These are phyloP conservation scores for Lacerta viridis DNA, from an alignment of 2,797 vertebrate species.

Conservation along the genomic window DNA sequence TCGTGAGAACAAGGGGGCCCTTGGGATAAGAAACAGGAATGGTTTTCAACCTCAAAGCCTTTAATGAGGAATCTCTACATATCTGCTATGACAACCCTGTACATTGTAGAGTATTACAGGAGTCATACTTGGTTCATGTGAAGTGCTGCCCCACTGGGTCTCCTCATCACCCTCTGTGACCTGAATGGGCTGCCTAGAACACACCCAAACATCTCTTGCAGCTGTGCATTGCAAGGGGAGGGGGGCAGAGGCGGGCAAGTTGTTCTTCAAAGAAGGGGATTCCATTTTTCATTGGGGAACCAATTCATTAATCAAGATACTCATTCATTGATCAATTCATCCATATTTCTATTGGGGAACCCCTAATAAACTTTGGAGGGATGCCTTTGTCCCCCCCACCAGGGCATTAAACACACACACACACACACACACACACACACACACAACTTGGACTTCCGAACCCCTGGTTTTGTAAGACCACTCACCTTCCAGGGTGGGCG, in stretches of 20 bases:
- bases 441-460: slow-evolving; percentile 30
- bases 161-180: not conserved
- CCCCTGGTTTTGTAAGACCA: slow-evolving; percentile 21
- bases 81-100: not conserved
- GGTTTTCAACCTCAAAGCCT: not conserved
- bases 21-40: slow-evolving; percentile 61
- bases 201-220: not conserved
- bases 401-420: slow-evolving; percentile 3
- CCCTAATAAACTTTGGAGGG: too few species aligned
- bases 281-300: too few species aligned
- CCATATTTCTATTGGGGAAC: too few species aligned
- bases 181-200: not conserved
- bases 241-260: not conserved
- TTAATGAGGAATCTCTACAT: not conserved
- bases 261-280: not conserved
- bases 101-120: not conserved
- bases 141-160: not conserved
- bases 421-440: too few species aligned
- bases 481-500: too few species aligned
- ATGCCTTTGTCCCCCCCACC: not conserved
- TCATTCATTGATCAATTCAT: too few species aligned
- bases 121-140: not conserved
- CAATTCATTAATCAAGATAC: too few species aligned
- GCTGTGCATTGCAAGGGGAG: not conserved
- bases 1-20: slow-evolving; percentile 67